Base-by-base conservation (phyloP, 2,113 vertebrate genomes). In the Maccullochella peelii region DNA sequence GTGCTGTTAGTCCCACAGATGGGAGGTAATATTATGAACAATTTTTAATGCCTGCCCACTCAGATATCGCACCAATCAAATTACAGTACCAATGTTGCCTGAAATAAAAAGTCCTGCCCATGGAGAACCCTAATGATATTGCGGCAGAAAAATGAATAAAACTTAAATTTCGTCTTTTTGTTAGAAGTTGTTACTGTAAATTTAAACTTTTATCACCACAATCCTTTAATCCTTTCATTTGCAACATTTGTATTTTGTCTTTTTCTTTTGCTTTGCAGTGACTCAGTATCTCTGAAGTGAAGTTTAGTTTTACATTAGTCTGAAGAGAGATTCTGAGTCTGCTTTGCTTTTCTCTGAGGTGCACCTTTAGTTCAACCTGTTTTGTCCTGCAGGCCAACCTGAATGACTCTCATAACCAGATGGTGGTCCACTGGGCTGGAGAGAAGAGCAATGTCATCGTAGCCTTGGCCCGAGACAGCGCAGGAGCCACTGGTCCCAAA, bases 401-500 rank as follows among this genome's bases (percentile, higher is more conserved):
- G 91, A 98, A 99, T 0, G 98, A 99, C 87, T 99, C 98, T 50
- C 98, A 99, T 90, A 99, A 98, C 88, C 98, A 99, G 95, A 99
- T 99, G 97, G 98, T 99, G 0, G 98, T 99, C 42, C 98, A 99
- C 92, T 99, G 98, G 98, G 98, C 98, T 0, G 98, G 98, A 77
- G 97, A 99, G 94, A 99, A 97, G 90, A 99, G 98, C 93, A 96
- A 99, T 0, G 97, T 99, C 81, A 99, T 99, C 0, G 97, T 99
- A 62, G 98, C 98, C 8, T 90, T 99, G 90, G 98, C 98, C 74
- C 95, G 98, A 77, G 98, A 99, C 92, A 98, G 97, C 80, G 93
- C 97, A 47, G 96, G 96, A 0, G 88, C 97, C 83, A 91, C 95
- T 0, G 97, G 96, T n/a, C 96, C 97, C 80, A 97, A 95, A 83